Evolutionary conservation across 2,797 vertebrate genomes (phyloP).

Genomic region (Parambassis ranga): DNA sequence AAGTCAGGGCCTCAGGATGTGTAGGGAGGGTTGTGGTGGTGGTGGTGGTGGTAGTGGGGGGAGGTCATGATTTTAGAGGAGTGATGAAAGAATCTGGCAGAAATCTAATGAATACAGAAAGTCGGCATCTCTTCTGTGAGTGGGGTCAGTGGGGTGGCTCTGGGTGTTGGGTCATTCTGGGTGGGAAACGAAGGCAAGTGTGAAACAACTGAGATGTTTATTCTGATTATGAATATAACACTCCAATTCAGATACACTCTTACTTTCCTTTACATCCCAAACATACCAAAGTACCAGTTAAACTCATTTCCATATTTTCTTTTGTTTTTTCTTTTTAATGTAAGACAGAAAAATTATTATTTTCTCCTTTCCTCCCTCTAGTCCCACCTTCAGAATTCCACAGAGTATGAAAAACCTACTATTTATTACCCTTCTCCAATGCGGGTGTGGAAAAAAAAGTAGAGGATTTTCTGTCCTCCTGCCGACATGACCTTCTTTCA

Average conservation of each 20-base stretch:
- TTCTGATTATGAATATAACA: neutral
- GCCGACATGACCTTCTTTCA: slow-evolving; percentile 16
- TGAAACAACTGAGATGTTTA: neutral
- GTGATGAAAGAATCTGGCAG: slow-evolving; percentile 11
- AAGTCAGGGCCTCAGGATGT: neutral
- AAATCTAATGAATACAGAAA: slow-evolving; percentile 9
- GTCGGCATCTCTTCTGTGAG: neutral
- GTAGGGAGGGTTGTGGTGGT: too few relatives aligned
- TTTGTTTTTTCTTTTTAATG: too few relatives aligned
- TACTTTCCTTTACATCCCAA: too few relatives aligned
- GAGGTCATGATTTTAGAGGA: neutral
- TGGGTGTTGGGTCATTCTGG: neutral
- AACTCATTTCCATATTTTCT: too few relatives aligned
- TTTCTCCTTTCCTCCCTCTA: neutral
- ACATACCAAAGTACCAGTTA: too few relatives aligned
- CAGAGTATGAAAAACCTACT: neutral
- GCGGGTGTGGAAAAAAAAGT: slow-evolving; percentile 7
- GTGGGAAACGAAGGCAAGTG: neutral
- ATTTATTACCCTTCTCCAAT: neutral
- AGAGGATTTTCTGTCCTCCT: slow-evolving; percentile 22
- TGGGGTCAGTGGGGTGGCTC: too few relatives aligned
- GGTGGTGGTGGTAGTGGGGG: too few relatives aligned
- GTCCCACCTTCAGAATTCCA: neutral
- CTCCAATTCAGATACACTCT: too few relatives aligned
- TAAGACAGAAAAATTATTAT: neutral